Conservation (phyloP, 2,113 vertebrate genomes). For the Hippocampus barbouri region DNA sequence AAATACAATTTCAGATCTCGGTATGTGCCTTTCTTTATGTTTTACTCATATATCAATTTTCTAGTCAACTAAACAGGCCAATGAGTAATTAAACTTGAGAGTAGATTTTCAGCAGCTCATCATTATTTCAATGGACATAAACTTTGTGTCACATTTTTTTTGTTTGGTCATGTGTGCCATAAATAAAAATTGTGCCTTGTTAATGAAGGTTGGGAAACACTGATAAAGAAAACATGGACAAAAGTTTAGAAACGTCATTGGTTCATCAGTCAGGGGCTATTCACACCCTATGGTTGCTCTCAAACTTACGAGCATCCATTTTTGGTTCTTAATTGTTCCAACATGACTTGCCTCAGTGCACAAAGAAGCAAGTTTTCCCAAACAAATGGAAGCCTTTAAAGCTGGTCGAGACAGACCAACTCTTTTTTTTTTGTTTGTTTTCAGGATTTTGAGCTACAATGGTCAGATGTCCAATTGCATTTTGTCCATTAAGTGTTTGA, state of each 20-base stretch:
- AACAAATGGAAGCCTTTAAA: not conserved
- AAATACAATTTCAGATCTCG: not conserved
- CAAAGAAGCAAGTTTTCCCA: not conserved
- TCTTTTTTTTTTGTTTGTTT: not conserved
- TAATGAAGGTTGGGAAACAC: not conserved
- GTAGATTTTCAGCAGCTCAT: not conserved
- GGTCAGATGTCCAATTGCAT: not conserved
- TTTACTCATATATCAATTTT: not conserved
- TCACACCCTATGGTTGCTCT: not conserved
- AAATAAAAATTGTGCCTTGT: not conserved
- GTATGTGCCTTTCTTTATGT: not conserved
- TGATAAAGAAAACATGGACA: not conserved
- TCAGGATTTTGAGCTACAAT: not conserved
- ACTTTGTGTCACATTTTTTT: too few species aligned
- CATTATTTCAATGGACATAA: not conserved
- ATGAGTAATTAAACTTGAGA: not conserved
- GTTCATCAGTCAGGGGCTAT: not conserved
- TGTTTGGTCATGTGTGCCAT: not conserved
- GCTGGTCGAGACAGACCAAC: not conserved
- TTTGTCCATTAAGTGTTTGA: not conserved
- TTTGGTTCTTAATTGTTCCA: not conserved
- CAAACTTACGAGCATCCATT: not conserved
- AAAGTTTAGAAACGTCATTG: not conserved
- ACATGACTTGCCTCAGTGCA: not conserved
- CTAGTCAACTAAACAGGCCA: not conserved